Percentiles rank a stretch among this genome's conserved stretches.
These are phyloP conservation scores for Mythimna vitellina DNA, from an alignment of 2,888 invertebrate genomes.

Conservation along the genomic window DNA sequence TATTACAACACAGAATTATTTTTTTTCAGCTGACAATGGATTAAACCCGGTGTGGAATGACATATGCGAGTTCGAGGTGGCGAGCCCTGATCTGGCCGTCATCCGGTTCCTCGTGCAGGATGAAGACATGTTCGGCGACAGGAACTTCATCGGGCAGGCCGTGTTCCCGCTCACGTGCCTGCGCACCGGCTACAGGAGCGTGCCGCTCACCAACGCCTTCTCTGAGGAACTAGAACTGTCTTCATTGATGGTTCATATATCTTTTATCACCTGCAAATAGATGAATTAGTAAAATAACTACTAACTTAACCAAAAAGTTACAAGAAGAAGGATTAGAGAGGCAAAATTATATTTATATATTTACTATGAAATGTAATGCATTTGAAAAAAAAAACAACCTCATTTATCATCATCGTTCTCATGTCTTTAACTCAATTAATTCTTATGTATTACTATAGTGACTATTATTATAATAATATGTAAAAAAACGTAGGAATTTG, in stretches of 20 bases:
- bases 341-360: constrained; percentile 22
- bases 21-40: constrained; percentile 95
- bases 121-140: constrained; percentile 99
- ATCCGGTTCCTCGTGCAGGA: constrained; percentile 97
- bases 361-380: background rate
- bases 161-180: constrained; percentile 96
- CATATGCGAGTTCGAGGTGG: constrained; percentile 94
- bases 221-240: constrained; percentile 98
- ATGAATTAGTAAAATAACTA: constrained; percentile 45
- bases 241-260: constrained; percentile 94
- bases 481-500: background rate
- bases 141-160: constrained; percentile 98
- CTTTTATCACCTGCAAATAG: constrained; percentile 65
- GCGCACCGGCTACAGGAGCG: constrained; percentile 96
- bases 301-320: constrained; percentile 57
- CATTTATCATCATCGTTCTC: background rate
- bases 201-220: constrained; percentile 96
- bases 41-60: constrained; percentile 98
- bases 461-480: constrained; percentile 5
- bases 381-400: constrained; percentile 9
- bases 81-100: constrained; percentile 95
- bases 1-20: background rate
- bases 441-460: background rate
- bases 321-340: constrained; percentile 21
- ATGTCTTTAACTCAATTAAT: background rate